phyloP scores from a whole-genome alignment of 2,113 vertebrate genomes.

The Oxyura jamaicensis region DNA sequence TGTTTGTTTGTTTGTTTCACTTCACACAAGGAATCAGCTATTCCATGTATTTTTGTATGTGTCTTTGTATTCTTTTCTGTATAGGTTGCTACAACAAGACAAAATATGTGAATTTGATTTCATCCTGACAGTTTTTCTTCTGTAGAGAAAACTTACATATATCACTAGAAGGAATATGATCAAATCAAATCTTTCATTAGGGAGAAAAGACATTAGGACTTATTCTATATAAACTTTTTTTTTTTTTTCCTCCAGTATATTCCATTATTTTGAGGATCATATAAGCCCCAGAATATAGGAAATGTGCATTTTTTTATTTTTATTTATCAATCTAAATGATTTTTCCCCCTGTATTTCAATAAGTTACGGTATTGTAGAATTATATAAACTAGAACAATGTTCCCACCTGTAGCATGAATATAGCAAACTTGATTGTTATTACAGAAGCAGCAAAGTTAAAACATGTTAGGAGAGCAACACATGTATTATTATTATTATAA shows the following conservation, averaged over 20 bases:
- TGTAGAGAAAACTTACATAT: background rate
- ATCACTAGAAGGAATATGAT: background rate
- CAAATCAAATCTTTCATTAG: background rate
- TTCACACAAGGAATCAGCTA: background rate
- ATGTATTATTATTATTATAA: conserved; percentile 35
- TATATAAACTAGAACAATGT: conserved; percentile 46
- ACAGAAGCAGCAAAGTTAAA: conserved; percentile 43
- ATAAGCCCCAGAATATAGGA: background rate
- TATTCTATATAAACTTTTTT: background rate
- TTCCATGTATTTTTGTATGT: background rate
- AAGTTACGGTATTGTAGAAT: background rate
- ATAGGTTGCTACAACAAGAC: background rate
- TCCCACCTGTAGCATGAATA: conserved; percentile 58
- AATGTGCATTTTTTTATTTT: background rate
- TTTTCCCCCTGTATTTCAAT: conserved; percentile 44
- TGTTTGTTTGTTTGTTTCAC: background rate
- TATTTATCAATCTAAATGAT: conserved; percentile 30
- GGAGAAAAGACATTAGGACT: background rate
- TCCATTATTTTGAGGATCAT: background rate
- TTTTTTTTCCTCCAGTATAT: background rate
- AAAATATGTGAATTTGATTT: background rate
- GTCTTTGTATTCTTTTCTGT: background rate
- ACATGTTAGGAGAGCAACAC: conserved; percentile 16
- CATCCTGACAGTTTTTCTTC: conserved; percentile 19
- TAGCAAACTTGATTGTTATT: conserved; percentile 43